Conservation (phyloP, 2,888 invertebrate genomes). For the Dione vanillae region DNA sequence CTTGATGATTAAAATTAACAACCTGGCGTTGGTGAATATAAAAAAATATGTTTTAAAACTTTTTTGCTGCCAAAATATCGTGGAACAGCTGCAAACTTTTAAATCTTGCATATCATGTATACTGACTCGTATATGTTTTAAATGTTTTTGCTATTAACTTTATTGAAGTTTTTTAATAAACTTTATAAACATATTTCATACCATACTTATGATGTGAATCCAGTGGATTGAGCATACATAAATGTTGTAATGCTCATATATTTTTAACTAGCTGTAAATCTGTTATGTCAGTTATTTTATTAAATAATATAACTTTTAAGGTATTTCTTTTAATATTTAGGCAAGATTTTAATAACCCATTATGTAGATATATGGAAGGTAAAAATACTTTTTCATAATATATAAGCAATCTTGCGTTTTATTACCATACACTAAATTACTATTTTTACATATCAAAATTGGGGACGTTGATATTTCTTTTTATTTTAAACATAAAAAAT, state of each 20-base stretch:
- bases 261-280: too few species aligned
- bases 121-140: background rate
- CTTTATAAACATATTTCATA: background rate
- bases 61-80: conserved; percentile 76
- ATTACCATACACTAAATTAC: too few species aligned
- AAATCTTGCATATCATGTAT: background rate
- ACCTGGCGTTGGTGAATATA: conserved; percentile 67
- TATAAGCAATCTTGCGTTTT: too few species aligned
- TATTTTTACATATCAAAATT: too few species aligned
- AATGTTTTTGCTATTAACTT: background rate
- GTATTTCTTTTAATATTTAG: too few species aligned
- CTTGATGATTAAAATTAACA: conserved; percentile 79
- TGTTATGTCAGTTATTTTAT: too few species aligned
- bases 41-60: conserved; percentile 71
- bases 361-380: too few species aligned
- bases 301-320: too few species aligned
- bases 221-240: background rate
- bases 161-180: background rate
- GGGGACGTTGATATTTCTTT: too few species aligned
- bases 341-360: too few species aligned
- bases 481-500: background rate
- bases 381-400: too few species aligned
- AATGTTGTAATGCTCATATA: too few species aligned
- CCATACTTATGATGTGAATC: background rate
- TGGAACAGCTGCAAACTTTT: conserved; percentile 67